Percentiles rank a stretch among this genome's conserved stretches.
phyloP scores from a whole-genome alignment of 1,140 invertebrate species.

The Dreissena rostriformis region DNA sequence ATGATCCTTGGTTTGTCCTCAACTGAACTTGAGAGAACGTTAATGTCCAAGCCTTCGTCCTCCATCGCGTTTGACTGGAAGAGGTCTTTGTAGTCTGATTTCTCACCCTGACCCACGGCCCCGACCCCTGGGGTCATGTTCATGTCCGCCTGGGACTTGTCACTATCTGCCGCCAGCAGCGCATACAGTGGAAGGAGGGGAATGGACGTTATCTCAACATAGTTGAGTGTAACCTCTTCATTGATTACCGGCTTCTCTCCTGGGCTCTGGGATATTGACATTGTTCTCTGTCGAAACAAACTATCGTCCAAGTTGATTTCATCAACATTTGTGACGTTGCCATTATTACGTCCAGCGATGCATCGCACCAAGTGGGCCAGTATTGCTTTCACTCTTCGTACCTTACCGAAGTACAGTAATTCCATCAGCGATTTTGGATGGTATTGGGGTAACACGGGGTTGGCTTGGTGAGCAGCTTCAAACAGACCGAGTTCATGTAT shows the following conservation, averaged over 20 bases:
- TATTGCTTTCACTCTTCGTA: constrained; percentile 94
- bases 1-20: constrained; percentile 59
- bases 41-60: constrained; percentile 80
- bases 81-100: constrained; percentile 92
- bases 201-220: constrained; percentile 97
- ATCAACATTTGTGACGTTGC: constrained; percentile 52
- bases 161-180: constrained; percentile 93
- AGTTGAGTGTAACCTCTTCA: constrained; percentile 93
- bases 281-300: constrained; percentile 49
- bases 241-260: constrained; percentile 83
- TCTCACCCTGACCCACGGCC: constrained; percentile 13
- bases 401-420: constrained; percentile 98
- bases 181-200: constrained; percentile 98
- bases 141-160: constrained; percentile 83
- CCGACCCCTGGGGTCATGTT: constrained; percentile 56
- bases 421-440: constrained; percentile 99
- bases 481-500: constrained; percentile 94
- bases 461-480: constrained; percentile 96
- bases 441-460: constrained; percentile 99
- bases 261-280: constrained; percentile 62
- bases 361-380: constrained; percentile 95
- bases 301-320: constrained; percentile 63
- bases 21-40: constrained; percentile 78
- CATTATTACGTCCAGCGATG: constrained; percentile 74
- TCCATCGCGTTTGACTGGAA: constrained; percentile 84